Conservation (phyloP, 1,140 invertebrate species). For the Aradophagus sp. region DNA sequence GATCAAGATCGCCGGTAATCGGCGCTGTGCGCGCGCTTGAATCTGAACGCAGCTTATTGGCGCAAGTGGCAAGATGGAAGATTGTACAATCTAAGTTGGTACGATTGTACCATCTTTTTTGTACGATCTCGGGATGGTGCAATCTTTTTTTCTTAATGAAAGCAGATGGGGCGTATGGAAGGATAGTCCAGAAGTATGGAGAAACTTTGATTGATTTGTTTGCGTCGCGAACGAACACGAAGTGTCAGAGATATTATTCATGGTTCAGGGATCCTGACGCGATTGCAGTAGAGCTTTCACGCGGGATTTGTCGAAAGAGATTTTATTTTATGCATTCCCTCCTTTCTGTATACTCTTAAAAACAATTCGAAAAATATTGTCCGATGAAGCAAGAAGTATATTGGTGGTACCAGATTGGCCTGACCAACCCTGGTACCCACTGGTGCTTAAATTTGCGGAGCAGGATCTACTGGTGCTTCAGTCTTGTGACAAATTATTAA, state of each 20-base stretch:
- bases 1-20: no score
- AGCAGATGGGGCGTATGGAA: neutral
- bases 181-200: neutral
- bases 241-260: neutral
- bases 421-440: conserved; percentile 1
- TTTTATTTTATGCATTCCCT: neutral
- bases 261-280: conserved; percentile 1
- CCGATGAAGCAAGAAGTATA: neutral
- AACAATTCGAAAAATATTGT: neutral
- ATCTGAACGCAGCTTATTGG: no score
- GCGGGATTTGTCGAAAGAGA: neutral
- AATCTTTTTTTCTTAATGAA: no score
- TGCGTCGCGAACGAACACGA: neutral
- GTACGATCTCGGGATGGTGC: no score
- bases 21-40: no score
- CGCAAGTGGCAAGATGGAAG: no score
- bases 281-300: neutral
- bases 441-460: neutral
- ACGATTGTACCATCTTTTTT: no score
- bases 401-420: neutral
- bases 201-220: neutral
- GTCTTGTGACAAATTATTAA: conserved; percentile 11
- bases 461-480: conserved; percentile 12
- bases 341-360: neutral
- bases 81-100: no score